phyloP scores from a whole-genome alignment of 2,797 vertebrate genomes.

The Chloroceryle amazona region DNA sequence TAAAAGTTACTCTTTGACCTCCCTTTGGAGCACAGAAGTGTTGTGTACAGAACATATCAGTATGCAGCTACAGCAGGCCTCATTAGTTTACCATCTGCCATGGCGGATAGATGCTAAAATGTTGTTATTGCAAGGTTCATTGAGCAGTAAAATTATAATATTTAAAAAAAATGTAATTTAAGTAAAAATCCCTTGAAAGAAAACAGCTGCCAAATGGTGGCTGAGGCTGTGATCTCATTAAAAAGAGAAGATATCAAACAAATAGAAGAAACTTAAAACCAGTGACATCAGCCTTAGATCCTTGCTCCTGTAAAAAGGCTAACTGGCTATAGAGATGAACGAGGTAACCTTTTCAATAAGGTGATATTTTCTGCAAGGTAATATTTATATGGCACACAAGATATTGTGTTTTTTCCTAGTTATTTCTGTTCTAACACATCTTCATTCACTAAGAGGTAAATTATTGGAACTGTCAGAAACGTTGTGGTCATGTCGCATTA shows the following conservation, averaged over 20 bases:
- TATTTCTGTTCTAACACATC: conserved; percentile 46
- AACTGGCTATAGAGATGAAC: conserved; percentile 6
- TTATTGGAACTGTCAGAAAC: conserved; percentile 50
- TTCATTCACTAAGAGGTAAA: conserved; percentile 38
- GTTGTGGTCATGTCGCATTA: not conserved
- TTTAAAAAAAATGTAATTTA: conserved; percentile 68
- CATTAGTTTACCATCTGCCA: conserved; percentile 91
- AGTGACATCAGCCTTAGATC: not conserved
- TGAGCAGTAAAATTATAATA: conserved; percentile 87
- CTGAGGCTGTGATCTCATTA: conserved; percentile 32
- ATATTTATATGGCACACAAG: conserved; percentile 39
- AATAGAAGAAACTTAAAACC: not conserved
- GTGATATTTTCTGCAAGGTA: conserved; percentile 24
- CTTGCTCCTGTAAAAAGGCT: not conserved
- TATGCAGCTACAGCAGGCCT: conserved; percentile 83
- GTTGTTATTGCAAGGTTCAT: conserved; percentile 87
- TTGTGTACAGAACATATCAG: conserved; percentile 81
- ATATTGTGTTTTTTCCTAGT: conserved; percentile 41
- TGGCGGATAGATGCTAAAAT: conserved; percentile 86
- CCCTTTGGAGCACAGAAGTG: conserved; percentile 63
- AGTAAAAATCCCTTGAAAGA: conserved; percentile 67
- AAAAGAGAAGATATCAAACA: conserved; percentile 19
- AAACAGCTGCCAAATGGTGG: conserved; percentile 66
- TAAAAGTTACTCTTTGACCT: conserved; percentile 89
- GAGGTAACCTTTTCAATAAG: conserved; percentile 27